These are phyloP conservation scores for Bovichtus variegatus DNA, from an alignment of 2,797 vertebrate genomes.

Conservation along the genomic window DNA sequence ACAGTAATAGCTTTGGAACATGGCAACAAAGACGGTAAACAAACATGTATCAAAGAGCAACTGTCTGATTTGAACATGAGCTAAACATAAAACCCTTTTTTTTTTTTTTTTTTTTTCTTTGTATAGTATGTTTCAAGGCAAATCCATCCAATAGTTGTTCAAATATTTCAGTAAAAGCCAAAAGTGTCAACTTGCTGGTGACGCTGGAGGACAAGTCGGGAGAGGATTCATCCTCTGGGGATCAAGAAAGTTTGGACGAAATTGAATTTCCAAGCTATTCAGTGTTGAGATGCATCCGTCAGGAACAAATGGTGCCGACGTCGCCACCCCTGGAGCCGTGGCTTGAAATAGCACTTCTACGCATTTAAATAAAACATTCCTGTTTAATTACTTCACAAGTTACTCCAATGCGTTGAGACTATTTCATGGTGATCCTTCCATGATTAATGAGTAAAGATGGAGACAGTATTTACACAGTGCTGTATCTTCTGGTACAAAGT, in stretches of 20 bases:
- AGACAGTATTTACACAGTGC: neutral
- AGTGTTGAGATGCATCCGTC: too few species aligned
- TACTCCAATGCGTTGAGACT: too few species aligned
- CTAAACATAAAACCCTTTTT: neutral
- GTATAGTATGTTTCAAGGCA: neutral
- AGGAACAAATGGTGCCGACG: too few species aligned
- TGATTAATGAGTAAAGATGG: neutral
- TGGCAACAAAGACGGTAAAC: neutral
- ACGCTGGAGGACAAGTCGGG: too few species aligned
- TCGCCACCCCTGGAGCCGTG: too few species aligned
- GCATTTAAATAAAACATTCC: neutral
- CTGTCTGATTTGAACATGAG: conserved; percentile 3
- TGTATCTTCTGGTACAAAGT: neutral
- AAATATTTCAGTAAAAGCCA: too few species aligned
- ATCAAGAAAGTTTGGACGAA: too few species aligned
- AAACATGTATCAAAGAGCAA: neutral
- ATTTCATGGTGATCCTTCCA: neutral
- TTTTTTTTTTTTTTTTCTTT: too few species aligned
- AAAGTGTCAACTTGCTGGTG: too few species aligned
- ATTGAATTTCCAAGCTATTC: too few species aligned
- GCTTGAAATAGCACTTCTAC: neutral
- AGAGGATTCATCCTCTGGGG: too few species aligned
- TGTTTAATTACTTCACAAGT: neutral
- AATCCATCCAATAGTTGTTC: neutral
- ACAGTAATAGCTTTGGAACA: neutral